Percentiles rank a stretch among this genome's conserved stretches.
These are phyloP conservation scores for Caenorhabditis latens DNA, from an alignment of 1,140 invertebrate species.

Conservation along the genomic window DNA sequence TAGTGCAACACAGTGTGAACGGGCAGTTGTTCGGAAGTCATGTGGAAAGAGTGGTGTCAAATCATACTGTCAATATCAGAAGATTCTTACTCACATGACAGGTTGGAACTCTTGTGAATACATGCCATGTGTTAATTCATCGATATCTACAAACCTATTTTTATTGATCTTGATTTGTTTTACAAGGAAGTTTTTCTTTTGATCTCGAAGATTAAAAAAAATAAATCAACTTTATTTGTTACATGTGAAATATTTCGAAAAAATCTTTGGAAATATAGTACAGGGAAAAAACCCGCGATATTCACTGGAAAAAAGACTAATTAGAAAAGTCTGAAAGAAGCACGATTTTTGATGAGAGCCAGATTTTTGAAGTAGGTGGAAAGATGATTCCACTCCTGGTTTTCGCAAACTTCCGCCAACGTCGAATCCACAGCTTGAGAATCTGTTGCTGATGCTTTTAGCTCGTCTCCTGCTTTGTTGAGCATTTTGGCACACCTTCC, in stretches of 20 bases:
- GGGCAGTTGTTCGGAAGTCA: constrained; percentile 5
- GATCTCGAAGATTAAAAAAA: constrained; percentile 2
- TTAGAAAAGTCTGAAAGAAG: constrained; percentile 14
- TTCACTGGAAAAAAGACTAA: background rate
- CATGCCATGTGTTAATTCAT: constrained; percentile 2
- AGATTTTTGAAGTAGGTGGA: constrained; percentile 20
- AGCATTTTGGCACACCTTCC: constrained; percentile 35
- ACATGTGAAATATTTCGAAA: background rate
- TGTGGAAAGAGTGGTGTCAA: constrained; percentile 10
- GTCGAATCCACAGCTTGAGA: constrained; percentile 14
- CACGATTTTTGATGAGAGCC: constrained; percentile 19
- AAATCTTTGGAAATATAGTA: background rate
- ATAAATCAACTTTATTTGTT: background rate
- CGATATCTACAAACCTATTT: background rate
- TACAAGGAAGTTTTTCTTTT: background rate
- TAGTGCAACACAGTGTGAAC: background rate
- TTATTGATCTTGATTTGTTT: background rate
- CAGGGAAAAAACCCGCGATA: background rate
- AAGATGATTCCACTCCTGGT: constrained; percentile 20
- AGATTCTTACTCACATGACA: constrained; percentile 19
- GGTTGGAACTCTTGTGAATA: constrained; percentile 29
- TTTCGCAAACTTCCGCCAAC: constrained; percentile 14
- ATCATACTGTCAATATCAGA: constrained; percentile 36
- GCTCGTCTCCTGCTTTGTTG: constrained; percentile 28
- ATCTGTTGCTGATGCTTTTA: background rate